Evolutionary conservation across 2,888 invertebrate species (phyloP).

Genomic region (Sicus ferrugineus): DNA sequence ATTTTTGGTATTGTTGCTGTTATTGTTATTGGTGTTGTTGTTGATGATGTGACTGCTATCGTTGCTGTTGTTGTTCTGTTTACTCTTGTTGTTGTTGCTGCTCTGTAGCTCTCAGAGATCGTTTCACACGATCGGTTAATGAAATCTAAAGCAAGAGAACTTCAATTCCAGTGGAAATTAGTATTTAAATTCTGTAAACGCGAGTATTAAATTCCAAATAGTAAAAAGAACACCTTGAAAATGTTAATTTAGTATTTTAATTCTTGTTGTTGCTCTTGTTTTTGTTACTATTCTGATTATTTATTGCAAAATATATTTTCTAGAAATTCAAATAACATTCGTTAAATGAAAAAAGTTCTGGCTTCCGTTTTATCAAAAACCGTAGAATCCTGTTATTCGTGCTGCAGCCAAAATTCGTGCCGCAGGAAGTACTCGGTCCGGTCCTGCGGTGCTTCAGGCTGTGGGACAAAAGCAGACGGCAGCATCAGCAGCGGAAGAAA

Average conservation of each 20-base stretch:
- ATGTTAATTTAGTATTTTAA: not conserved
- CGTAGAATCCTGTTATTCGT: not conserved
- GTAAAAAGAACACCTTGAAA: slow-evolving; percentile 11
- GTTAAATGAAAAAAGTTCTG: no score
- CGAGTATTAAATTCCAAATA: not conserved
- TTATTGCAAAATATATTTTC: not conserved
- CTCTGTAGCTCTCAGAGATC: not conserved
- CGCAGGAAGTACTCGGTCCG: not conserved
- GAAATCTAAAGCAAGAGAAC: not conserved
- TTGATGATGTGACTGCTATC: no score
- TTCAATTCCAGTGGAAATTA: not conserved
- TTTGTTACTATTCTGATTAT: not conserved
- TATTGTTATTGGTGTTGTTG: not conserved
- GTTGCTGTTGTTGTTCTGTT: not conserved
- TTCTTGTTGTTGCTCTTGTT: not conserved
- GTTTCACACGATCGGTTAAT: not conserved
- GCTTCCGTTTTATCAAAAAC: no score
- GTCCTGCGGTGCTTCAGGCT: not conserved
- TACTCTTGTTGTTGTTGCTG: not conserved
- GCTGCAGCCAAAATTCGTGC: not conserved
- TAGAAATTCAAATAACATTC: no score
- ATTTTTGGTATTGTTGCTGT: not conserved
- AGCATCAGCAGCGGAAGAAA: not conserved
- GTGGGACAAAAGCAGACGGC: not conserved
- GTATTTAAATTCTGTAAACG: not conserved